Evolutionary conservation across 2,888 invertebrate genomes (phyloP), one percentile per base, ranked within the genome.

Genomic region (Drosophila trichaetosa): DNA sequence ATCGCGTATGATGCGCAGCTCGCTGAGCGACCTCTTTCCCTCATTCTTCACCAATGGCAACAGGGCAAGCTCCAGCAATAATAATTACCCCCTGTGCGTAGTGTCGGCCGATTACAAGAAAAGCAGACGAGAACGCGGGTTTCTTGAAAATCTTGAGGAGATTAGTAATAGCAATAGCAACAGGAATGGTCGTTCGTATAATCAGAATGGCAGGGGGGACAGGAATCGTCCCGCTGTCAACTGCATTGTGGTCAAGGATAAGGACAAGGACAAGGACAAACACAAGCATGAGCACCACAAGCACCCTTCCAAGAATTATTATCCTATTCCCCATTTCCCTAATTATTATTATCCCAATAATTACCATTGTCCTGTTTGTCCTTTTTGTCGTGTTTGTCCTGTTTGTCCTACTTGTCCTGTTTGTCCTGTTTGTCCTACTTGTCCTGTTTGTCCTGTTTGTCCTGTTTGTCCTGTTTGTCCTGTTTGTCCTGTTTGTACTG

Each of bases 81-180:
- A 67, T 29, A 77, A 80, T 2, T 85, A 82, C 54, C 90, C 91
- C 2, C 46, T 91, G 52, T 91, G 91, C 52, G 86, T 91, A 5
- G 78, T 91, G 13, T 58, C 83, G 4, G 21, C 78, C 21, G 16
- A 46, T 8, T 7, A 33, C 33, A 33, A 11, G 0, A 33, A 33
- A 33, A 4, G 4, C 11, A 33, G 10, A 33, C 33, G 10, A 33
- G 33, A 33, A 33, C 33, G 33, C 33, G 46, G 8, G 16, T 24
- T 16, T 46, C 46, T 24, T 16, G 16, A 24, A 1, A 16, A 8
- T 24, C 24, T 16, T 46, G 46, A 24, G 8, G 46, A 46, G 16
- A 46, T 24, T 21, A 24, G 5, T n/a, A 13, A 33, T 33, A 33
- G 11, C 4, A 10, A 42, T 2, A 1, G 27, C 0, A 16, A 42